Conservation (phyloP, 2,888 invertebrate species). For the Drosophila paucipuncta region DNA sequence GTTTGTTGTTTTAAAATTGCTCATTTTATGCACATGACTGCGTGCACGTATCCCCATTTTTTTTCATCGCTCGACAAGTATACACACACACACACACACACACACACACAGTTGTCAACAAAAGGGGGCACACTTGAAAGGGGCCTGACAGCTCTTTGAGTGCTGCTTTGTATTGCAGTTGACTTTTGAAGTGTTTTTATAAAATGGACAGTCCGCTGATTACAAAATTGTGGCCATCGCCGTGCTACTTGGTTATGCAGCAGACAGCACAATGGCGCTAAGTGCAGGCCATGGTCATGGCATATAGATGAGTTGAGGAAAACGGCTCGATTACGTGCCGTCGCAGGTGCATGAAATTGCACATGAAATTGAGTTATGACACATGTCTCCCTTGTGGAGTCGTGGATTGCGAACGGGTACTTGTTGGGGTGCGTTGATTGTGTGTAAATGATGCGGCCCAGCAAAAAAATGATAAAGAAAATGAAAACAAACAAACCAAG, state of each 20-base stretch:
- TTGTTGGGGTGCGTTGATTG: conserved; percentile 55
- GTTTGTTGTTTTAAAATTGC: conserved; percentile 73
- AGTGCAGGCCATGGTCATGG: conserved; percentile 51
- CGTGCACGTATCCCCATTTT: conserved; percentile 54
- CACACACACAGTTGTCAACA: conserved; percentile 41
- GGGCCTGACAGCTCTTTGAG: conserved; percentile 52
- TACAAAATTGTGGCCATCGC: conserved; percentile 64
- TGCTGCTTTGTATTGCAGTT: conserved; percentile 52
- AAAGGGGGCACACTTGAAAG: conserved; percentile 40
- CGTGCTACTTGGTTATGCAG: conserved; percentile 62
- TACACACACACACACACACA: background rate
- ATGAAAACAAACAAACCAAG: conserved; percentile 1
- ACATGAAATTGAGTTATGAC: conserved; percentile 76
- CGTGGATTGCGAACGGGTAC: conserved; percentile 11
- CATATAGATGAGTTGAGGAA: conserved; percentile 51
- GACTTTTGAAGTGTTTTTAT: conserved; percentile 60
- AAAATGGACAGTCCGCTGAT: conserved; percentile 65
- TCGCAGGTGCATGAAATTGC: conserved; percentile 79
- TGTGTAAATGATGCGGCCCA: conserved; percentile 58
- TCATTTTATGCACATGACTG: conserved; percentile 74
- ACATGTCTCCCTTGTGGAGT: conserved; percentile 40
- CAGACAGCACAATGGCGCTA: conserved; percentile 62
- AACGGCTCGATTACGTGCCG: conserved; percentile 63
- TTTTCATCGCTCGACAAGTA: conserved; percentile 32
- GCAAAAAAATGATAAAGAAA: conserved; percentile 29